Conservation (phyloP, 2,113 vertebrate genomes). For the Clinocottus analis region DNA sequence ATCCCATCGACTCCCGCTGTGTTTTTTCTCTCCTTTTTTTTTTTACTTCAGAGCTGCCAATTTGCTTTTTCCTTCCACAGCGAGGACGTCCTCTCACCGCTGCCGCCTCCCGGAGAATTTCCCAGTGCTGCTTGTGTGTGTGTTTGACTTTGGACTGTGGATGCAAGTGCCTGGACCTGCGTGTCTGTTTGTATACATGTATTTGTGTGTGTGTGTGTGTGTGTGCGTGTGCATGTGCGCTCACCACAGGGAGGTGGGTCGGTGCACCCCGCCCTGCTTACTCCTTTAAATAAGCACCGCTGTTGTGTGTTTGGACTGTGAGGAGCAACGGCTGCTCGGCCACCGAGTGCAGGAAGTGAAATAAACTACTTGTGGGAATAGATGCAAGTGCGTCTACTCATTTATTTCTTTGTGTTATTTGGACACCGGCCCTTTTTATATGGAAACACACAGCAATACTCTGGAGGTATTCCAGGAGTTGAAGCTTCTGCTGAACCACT, state of each 20-base stretch:
- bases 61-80: constrained; percentile 14
- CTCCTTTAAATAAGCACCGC: constrained; percentile 64
- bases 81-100: constrained; percentile 37
- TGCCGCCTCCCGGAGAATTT: constrained; percentile 17
- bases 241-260: constrained; percentile 37
- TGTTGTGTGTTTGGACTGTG: constrained; percentile 40
- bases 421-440: background rate
- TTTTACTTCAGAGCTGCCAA: background rate
- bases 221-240: background rate
- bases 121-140: constrained; percentile 18
- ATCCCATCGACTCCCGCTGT: constrained; percentile 6
- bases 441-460: background rate
- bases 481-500: constrained; percentile 11
- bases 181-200: constrained; percentile 39
- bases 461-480: constrained; percentile 2
- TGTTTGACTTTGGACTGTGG: constrained; percentile 6
- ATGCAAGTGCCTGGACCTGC: constrained; percentile 1
- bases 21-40: background rate
- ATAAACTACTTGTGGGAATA: background rate
- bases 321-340: constrained; percentile 31
- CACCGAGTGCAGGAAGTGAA: constrained; percentile 2
- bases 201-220: constrained; percentile 20
- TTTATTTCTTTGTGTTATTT: background rate
- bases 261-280: constrained; percentile 58
- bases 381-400: background rate